Evolutionary conservation across 2,113 vertebrate species (phyloP).

Genomic region (Otis tarda): DNA sequence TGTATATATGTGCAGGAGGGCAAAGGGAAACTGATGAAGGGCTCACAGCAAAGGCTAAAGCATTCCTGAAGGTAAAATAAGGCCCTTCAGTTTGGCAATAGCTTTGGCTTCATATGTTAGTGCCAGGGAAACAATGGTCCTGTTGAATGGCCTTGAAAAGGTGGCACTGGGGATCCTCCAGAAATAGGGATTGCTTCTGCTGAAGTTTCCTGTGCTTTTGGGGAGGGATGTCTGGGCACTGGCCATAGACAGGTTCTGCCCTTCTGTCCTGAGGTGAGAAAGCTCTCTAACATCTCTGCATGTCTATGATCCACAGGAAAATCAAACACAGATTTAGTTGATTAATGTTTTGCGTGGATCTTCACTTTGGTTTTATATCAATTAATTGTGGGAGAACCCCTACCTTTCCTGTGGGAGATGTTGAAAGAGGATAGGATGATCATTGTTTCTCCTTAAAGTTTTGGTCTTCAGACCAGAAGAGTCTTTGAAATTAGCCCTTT

Average conservation of each 20-base stretch:
- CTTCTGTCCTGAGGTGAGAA: background rate
- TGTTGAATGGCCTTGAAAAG: background rate
- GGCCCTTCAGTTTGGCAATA: background rate
- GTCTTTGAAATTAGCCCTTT: background rate
- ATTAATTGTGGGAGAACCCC: background rate
- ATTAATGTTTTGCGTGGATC: background rate
- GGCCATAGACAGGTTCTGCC: background rate
- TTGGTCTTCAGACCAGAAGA: background rate
- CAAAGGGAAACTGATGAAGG: background rate
- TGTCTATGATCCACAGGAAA: background rate
- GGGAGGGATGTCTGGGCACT: background rate
- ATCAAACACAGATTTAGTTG: background rate
- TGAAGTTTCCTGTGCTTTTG: background rate
- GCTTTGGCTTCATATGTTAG: background rate
- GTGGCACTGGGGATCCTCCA: background rate
- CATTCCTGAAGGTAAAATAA: background rate
- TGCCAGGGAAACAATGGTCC: background rate
- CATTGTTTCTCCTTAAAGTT: background rate
- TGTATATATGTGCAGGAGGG: background rate
- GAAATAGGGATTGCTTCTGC: background rate
- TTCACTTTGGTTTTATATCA: background rate
- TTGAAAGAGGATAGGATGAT: background rate
- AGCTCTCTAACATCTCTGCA: background rate
- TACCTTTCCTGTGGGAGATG: background rate
- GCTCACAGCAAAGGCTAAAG: background rate